Evolutionary conservation across 2,888 invertebrate species (phyloP).

Genomic region (Barypeithes pellucidus): DNA sequence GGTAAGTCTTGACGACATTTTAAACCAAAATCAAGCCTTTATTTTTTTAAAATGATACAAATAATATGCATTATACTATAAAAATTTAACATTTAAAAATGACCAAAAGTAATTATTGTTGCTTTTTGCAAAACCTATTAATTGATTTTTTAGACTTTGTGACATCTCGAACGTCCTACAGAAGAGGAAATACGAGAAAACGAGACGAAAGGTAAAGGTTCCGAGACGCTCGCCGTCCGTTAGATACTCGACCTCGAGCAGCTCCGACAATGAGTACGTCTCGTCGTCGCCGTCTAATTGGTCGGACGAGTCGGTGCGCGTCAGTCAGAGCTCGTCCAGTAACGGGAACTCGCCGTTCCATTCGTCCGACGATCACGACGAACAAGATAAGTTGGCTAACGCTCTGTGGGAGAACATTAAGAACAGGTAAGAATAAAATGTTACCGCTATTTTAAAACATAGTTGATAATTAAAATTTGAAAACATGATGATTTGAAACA

Average conservation of each 20-base stretch:
- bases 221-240: background rate
- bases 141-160: constrained; percentile 32
- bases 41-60: no score
- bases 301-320: background rate
- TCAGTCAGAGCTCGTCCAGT: background rate
- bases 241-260: background rate
- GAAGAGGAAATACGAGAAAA: background rate
- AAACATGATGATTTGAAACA: no score
- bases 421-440: constrained; percentile 9
- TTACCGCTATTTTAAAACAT: no score
- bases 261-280: background rate
- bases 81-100: no score
- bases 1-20: constrained; percentile 14
- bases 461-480: no score
- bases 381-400: constrained; percentile 27
- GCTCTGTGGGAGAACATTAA: constrained; percentile 41
- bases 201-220: background rate
- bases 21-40: no score
- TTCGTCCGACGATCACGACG: background rate
- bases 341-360: background rate
- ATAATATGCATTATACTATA: no score
- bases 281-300: background rate
- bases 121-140: no score
- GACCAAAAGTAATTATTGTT: no score
- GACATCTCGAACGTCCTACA: constrained; percentile 34